These are phyloP conservation scores for Heliconius congener DNA, from an alignment of 1,140 invertebrate species.

Conservation along the genomic window DNA sequence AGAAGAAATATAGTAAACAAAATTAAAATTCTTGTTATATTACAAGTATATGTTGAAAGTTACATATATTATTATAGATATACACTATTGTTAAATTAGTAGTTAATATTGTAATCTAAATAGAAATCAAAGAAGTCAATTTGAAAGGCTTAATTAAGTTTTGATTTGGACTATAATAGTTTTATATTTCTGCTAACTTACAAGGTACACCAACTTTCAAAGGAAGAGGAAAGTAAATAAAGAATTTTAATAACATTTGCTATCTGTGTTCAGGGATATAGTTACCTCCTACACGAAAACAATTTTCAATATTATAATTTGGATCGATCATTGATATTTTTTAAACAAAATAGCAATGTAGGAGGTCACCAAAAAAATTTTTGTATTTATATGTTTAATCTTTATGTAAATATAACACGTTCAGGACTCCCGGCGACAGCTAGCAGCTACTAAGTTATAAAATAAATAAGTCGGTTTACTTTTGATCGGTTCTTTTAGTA, in stretches of 20 bases:
- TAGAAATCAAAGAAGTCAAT: background rate
- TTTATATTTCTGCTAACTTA: too few relatives aligned
- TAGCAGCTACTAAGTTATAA: slow-evolving; percentile 65
- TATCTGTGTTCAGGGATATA: too few relatives aligned
- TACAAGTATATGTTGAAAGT: background rate
- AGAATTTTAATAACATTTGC: too few relatives aligned
- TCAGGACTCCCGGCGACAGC: slow-evolving; percentile 62
- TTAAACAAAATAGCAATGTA: slow-evolving; percentile 40
- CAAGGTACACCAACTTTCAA: background rate
- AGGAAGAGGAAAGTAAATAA: background rate
- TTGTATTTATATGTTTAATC: slow-evolving; percentile 57
- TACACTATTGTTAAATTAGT: background rate
- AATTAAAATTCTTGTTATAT: slow-evolving; percentile 31
- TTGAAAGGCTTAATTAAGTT: too few relatives aligned
- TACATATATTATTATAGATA: background rate
- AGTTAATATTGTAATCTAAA: background rate
- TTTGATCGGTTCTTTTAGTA: slow-evolving; percentile 55
- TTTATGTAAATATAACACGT: slow-evolving; percentile 63
- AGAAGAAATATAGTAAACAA: slow-evolving; percentile 31
- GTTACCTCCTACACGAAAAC: background rate
- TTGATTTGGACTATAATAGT: too few relatives aligned
- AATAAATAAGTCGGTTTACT: slow-evolving; percentile 63
- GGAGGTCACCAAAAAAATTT: slow-evolving; percentile 51
- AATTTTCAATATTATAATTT: background rate
- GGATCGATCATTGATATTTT: background rate